Evolutionary conservation across 2,113 vertebrate genomes (phyloP).

Genomic region (Philantomba maxwellii): DNA sequence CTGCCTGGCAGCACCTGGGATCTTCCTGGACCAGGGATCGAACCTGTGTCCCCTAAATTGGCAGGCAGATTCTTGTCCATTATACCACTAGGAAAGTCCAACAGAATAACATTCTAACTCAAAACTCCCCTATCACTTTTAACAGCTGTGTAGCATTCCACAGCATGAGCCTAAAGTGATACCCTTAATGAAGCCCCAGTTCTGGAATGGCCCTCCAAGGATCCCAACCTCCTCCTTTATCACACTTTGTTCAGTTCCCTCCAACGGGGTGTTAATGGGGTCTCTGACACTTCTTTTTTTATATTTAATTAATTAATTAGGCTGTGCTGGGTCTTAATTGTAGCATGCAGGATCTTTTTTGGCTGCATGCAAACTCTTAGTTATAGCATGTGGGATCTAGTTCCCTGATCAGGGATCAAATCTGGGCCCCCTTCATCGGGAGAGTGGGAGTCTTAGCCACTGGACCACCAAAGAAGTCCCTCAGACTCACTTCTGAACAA

Average conservation of each 20-base stretch:
- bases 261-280: neutral
- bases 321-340: neutral
- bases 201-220: neutral
- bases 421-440: neutral
- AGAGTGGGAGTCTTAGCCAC: neutral
- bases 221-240: neutral
- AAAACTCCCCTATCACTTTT: neutral
- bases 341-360: neutral
- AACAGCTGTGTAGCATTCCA: neutral
- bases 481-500: neutral
- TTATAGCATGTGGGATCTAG: neutral
- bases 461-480: neutral
- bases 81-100: neutral
- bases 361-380: neutral
- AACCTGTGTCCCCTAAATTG: neutral
- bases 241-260: neutral
- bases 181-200: neutral
- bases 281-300: neutral
- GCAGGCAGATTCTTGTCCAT: neutral
- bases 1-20: neutral
- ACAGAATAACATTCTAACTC: neutral
- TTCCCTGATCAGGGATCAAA: neutral
- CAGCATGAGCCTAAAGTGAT: neutral
- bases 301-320: neutral
- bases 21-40: neutral